Percentiles rank a stretch among this genome's conserved stretches.
These are phyloP conservation scores for Axea sp. DNA, from an alignment of 2,888 invertebrate genomes.

Conservation along the genomic window DNA sequence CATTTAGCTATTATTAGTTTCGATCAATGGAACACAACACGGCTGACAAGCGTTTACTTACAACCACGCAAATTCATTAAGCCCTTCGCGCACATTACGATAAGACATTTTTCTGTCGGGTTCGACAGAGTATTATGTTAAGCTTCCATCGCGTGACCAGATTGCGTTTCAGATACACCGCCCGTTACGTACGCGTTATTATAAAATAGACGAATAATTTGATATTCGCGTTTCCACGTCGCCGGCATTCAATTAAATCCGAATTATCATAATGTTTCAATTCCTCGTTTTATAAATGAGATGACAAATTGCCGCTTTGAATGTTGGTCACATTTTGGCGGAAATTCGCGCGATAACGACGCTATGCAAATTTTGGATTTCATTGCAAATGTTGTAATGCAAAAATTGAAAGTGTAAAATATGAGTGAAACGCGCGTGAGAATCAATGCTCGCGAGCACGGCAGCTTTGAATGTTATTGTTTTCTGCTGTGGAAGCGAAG, in stretches of 20 bases:
- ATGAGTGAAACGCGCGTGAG: no score
- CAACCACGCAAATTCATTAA: constrained; percentile 23
- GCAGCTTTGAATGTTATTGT: no score
- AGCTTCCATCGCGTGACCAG: constrained; percentile 39
- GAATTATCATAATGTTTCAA: constrained; percentile 38
- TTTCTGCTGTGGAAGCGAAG: no score
- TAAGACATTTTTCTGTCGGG: constrained; percentile 35
- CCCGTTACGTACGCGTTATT: constrained; percentile 24
- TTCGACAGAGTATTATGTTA: constrained; percentile 20
- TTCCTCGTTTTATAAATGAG: neutral
- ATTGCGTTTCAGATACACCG: constrained; percentile 8
- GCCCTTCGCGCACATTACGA: constrained; percentile 1
- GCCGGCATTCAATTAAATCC: constrained; percentile 24
- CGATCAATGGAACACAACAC: no score
- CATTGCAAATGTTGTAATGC: no score
- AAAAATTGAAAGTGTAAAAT: no score
- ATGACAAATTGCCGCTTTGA: neutral
- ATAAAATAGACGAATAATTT: constrained; percentile 19
- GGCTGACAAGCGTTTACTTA: no score
- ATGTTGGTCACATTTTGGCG: neutral
- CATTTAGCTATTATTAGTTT: no score
- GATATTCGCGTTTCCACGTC: constrained; percentile 8
- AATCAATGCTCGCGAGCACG: no score
- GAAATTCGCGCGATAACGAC: neutral
- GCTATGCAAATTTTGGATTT: neutral